These are phyloP conservation scores for pig (Sus scrofa) DNA, from an alignment of 2,113 vertebrate species.

Conservation along the genomic window T2T-Sscrofa CM000824.6:135817501-135818000, in stretches of 20 bases:
- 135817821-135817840: no score
- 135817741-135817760: no score
- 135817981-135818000: not conserved
- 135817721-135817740: not conserved
- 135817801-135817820: no score
- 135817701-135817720: not conserved
- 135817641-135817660: not conserved
- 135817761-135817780: no score
- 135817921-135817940: no score
- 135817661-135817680: not conserved
- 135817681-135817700: conserved; percentile 31
- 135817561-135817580: conserved; percentile 11
- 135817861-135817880: no score
- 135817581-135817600: conserved; percentile 11
- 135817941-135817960: no score
- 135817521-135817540: conserved; percentile 52
- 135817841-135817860: no score
- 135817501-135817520: not conserved
- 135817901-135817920: no score
- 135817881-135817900: no score
- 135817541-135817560: conserved; percentile 38
- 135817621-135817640: not conserved
- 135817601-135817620: conserved; percentile 7
- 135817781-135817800: no score
- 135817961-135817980: no score